Conservation (phyloP, 2,797 vertebrate species). For the Odontamblyopus rebecca region DNA sequence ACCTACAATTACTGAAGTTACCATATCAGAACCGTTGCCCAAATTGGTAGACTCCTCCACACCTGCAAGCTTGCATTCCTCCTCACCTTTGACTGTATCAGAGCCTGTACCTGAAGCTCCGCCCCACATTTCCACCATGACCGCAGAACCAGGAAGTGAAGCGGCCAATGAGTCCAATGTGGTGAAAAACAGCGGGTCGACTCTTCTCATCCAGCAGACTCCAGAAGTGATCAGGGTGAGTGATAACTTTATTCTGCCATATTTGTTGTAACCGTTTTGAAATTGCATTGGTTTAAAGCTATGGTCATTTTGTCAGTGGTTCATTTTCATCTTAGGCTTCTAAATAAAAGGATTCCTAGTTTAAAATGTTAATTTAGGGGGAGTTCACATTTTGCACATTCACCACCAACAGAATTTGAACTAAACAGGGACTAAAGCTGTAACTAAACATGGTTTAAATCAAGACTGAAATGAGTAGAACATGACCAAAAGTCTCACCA, state of each 20-base stretch:
- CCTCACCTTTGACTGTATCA: conserved; percentile 14
- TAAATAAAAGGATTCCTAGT: no score
- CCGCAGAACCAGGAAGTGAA: conserved; percentile 16
- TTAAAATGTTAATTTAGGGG: no score
- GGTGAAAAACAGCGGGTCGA: conserved; percentile 77
- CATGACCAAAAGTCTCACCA: no score
- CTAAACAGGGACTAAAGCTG: no score
- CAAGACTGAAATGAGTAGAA: no score
- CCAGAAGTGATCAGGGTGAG: conserved; percentile 96
- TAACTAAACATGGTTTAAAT: no score
- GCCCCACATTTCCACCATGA: conserved; percentile 14
- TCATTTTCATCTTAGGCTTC: no score
- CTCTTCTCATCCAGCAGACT: conserved; percentile 90
- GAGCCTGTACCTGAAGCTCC: conserved; percentile 35
- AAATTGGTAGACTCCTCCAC: conserved; percentile 14
- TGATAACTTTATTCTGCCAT: conserved; percentile 17
- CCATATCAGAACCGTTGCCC: conserved; percentile 14
- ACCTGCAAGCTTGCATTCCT: conserved; percentile 29
- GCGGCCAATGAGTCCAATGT: conserved; percentile 38
- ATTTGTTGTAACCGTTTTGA: background rate
- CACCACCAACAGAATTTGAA: no score
- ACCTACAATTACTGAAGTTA: conserved; percentile 20
- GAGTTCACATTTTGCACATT: no score
- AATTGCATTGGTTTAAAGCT: no score
- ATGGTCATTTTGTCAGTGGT: no score